Base-by-base conservation (phyloP, 2,113 vertebrate species). In the Ia io region DNA sequence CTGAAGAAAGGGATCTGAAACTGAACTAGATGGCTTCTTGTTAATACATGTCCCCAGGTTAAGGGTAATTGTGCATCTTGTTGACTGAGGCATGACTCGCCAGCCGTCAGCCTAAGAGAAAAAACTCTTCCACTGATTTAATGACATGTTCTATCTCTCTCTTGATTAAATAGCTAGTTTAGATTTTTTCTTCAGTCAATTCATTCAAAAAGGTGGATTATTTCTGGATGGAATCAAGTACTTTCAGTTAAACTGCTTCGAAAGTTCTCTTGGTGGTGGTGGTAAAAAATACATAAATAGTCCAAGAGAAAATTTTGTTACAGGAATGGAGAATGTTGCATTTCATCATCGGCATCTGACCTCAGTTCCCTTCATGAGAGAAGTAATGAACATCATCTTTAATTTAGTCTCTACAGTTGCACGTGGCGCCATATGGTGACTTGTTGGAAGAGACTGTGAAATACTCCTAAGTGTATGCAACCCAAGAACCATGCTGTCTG, bases 21-120 rank as follows among this genome's bases (percentile, higher is more conserved):
- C 5, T 37, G n/a, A 86, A 65, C 11, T 23, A 22, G 69, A 86
- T 49, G 14, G 10, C 2, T 71, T 87, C 84, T 92, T 93, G n/a
- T 95, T 96, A 94, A 69, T 91, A 67, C 9, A 70, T 78, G 49
- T 89, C 95, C 79, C 96, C 65, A 71, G 74, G 74, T 95, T 63
- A 97, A 71, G 63, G 63, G 53, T 65, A 76, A 94, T 63, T 92
- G 65, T 85, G 22, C 44, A 77, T 95, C 44, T 47, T 94, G 84
- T 86, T 97, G 86, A 96, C 67, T 76, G 85, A 70, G 56, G 61
- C 69, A 59, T 56, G 30, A 67, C 53, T 93, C n/a, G 56, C 80
- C 79, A 88, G 65, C 73, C 23, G 49, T 69, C 84, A 91, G 71
- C 85, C 53, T 65, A 78, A 78, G 28, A 71, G 71, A 44, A 42